Conservation (phyloP, 2,888 invertebrate species). For the Archips xylosteana region DNA sequence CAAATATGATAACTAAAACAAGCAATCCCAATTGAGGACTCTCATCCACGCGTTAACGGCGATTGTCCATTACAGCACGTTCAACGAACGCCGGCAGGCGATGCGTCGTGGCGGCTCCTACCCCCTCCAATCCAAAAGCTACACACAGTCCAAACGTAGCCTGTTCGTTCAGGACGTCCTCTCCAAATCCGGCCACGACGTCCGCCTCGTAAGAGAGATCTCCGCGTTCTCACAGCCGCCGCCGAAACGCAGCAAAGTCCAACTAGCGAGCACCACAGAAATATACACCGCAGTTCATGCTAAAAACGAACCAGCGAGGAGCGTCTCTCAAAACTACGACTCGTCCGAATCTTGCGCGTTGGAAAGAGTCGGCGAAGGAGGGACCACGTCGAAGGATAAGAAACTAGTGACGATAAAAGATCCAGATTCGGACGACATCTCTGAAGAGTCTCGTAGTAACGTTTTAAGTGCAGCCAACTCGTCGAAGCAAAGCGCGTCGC, state of each 20-base stretch:
- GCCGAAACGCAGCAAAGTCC: background rate
- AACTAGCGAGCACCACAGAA: background rate
- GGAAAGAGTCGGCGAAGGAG: background rate
- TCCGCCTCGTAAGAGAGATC: background rate
- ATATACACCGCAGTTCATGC: background rate
- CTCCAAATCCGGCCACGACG: background rate
- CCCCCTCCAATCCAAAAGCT: background rate
- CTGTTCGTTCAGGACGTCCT: background rate
- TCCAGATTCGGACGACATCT: background rate
- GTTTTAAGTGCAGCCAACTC: background rate
- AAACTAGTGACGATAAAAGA: conserved; percentile 2
- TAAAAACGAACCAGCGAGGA: background rate
- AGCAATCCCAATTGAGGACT: background rate
- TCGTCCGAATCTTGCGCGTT: background rate
- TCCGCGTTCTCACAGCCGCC: background rate
- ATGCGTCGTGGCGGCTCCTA: background rate
- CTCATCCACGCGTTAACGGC: background rate
- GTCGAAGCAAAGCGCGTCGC: background rate
- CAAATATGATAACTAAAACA: too few relatives aligned
- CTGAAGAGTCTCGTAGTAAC: background rate
- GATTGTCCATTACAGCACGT: background rate
- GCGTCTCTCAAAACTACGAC: background rate
- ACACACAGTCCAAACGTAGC: background rate
- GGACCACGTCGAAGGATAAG: background rate
- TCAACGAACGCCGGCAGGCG: conserved; percentile 2